Base-by-base conservation (phyloP, 2,113 vertebrate genomes). In the Tympanuchus pallidicinctus region DNA sequence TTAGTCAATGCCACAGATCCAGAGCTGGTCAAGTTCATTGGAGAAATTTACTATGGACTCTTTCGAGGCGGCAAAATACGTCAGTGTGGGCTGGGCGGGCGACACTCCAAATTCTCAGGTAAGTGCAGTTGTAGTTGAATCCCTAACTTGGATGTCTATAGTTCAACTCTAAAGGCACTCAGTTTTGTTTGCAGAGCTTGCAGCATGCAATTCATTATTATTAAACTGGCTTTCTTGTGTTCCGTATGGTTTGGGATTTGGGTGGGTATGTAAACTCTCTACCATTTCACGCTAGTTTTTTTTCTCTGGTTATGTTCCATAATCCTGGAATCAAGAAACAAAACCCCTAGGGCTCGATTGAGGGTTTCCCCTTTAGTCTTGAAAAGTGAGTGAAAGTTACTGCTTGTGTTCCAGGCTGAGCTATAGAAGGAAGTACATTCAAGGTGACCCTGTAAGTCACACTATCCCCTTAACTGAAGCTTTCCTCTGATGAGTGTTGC, bases 1-100 rank as follows among this genome's bases (percentile, higher is more conserved):
- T 96, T 99, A 73, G 99, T 99, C 74, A 99, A 99, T 21, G 99
- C 99, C 61, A 99, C 99, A 0, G 96, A 98, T 25, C 98, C 98
- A 10, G 99, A 99, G 96, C 92, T 99, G 82, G 97, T 98, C 36
- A 98, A 99, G 83, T 99, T 99, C 96, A 98, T 98, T 6, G 99
- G 99, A 70, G 97, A 99, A 80, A 98, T 99, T 95, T 98, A 98
- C 96, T 99, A 98, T 0, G 99, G 99, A 22, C 98, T 99, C 72
- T 99, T 99, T 94, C 98, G 80, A 85, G 99, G 99, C 0, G 98
- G 98, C 16, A 99, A 99, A 97, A 98, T 98, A 66, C 98, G 98
- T 24, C 98, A 98, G 65, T 99, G 99, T 25, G 99, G 99, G 47
- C 97, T 99, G 7, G 99, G 99, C 0, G 97, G 96, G 60, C 98